These are phyloP conservation scores for Cyclina sinensis DNA, from an alignment of 1,140 invertebrate species.

Conservation along the genomic window DNA sequence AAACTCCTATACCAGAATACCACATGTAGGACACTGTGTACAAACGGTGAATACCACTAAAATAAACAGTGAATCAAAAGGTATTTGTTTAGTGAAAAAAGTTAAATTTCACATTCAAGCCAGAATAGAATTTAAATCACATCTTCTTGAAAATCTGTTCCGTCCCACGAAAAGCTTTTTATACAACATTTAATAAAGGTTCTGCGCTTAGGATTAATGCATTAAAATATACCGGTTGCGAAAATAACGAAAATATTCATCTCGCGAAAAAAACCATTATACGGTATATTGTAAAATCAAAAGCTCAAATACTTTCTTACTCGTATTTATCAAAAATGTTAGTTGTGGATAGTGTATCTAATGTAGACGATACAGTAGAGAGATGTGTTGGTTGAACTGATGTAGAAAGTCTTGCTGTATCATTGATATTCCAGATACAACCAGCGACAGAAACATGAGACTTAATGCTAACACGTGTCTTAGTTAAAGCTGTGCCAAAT, in stretches of 20 bases:
- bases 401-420: not conserved
- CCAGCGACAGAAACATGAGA: slow-evolving; percentile 86
- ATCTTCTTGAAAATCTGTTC: too few relatives aligned
- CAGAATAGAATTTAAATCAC: too few relatives aligned
- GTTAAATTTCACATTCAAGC: too few relatives aligned
- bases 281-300: too few relatives aligned
- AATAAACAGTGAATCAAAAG: too few relatives aligned
- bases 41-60: slow-evolving; percentile 63
- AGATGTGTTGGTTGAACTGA: too few relatives aligned
- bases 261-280: too few relatives aligned
- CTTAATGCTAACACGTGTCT: slow-evolving; percentile 88
- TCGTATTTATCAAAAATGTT: slow-evolving; percentile 45
- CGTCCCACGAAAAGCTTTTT: too few relatives aligned
- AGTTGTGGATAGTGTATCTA: not conserved
- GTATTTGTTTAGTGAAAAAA: too few relatives aligned
- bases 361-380: not conserved
- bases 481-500: slow-evolving; percentile 92
- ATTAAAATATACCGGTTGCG: not conserved
- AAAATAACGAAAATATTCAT: too few relatives aligned
- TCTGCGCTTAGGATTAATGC: too few relatives aligned
- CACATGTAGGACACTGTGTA: slow-evolving; percentile 95
- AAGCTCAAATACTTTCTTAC: not conserved
- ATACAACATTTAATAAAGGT: too few relatives aligned
- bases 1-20: slow-evolving; percentile 92
- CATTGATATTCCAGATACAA: slow-evolving; percentile 74